Conservation (phyloP, 2,888 invertebrate genomes). For the Drosophila buzzatii region DNA sequence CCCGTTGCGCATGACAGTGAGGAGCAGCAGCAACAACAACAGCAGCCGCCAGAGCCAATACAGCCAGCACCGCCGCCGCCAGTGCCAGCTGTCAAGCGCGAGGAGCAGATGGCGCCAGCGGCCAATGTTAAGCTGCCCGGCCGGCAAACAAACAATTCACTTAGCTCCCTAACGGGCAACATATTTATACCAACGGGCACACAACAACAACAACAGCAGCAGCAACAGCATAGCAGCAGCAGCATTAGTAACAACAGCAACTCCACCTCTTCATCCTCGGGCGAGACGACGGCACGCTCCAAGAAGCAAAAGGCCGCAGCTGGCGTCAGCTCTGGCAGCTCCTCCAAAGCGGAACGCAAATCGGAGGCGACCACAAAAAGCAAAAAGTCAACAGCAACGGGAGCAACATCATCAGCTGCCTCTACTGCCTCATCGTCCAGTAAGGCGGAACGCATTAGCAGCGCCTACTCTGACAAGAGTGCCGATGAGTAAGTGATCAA, state of each 20-base stretch:
- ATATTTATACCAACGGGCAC: constrained; percentile 88
- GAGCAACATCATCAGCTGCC: constrained; percentile 48
- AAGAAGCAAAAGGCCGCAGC: constrained; percentile 59
- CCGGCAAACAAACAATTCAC: constrained; percentile 94
- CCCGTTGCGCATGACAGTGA: constrained; percentile 61
- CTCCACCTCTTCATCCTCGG: constrained; percentile 9
- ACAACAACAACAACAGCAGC: constrained; percentile 43
- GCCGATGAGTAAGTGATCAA: constrained; percentile 80
- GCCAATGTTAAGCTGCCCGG: constrained; percentile 87
- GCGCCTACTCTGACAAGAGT: constrained; percentile 79
- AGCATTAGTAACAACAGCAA: constrained; percentile 34
- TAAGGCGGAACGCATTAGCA: constrained; percentile 66
- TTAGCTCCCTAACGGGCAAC: constrained; percentile 93
- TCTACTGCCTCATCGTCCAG: constrained; percentile 65
- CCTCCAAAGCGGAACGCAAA: constrained; percentile 50
- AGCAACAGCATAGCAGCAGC: constrained; percentile 55
- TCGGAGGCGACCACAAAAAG: constrained; percentile 46
- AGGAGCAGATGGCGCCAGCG: constrained; percentile 84
- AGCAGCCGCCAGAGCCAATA: constrained; percentile 29
- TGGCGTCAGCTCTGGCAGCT: constrained; percentile 22
- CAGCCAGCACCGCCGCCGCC: constrained; percentile 18
- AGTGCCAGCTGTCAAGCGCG: constrained; percentile 46
- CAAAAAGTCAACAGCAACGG: constrained; percentile 38
- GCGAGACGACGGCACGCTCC: constrained; percentile 50
- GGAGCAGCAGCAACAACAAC: constrained; percentile 18